Evolutionary conservation across 2,888 invertebrate species (phyloP).

Genomic region (Ophion ellenae): DNA sequence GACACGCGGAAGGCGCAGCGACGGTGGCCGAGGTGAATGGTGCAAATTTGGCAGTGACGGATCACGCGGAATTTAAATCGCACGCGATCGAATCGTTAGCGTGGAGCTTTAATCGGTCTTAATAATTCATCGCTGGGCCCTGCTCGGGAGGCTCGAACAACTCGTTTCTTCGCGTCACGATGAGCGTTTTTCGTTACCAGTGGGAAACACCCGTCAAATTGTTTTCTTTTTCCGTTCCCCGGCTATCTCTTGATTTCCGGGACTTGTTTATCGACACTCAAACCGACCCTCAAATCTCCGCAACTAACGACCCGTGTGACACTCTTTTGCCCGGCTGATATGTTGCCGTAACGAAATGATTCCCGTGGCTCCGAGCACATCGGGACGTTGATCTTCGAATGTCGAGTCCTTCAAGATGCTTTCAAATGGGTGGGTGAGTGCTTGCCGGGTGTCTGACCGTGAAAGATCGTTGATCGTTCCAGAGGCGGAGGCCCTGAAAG

Average conservation of each 20-base stretch:
- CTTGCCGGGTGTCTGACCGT: neutral
- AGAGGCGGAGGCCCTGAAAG: neutral
- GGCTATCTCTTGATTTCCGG: slow-evolving; percentile 50
- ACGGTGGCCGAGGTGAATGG: slow-evolving; percentile 38
- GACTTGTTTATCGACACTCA: slow-evolving; percentile 56
- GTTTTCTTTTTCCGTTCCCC: slow-evolving; percentile 18
- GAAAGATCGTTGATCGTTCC: slow-evolving; percentile 36
- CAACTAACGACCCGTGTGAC: slow-evolving; percentile 34
- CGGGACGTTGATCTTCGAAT: slow-evolving; percentile 7
- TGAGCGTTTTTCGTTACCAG: slow-evolving; percentile 19
- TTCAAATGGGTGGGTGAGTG: neutral
- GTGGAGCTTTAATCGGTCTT: slow-evolving; percentile 73
- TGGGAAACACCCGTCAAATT: slow-evolving; percentile 19
- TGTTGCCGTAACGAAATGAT: neutral
- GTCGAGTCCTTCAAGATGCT: neutral
- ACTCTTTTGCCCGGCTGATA: slow-evolving; percentile 7
- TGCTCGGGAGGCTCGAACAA: slow-evolving; percentile 16
- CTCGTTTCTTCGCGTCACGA: slow-evolving; percentile 26
- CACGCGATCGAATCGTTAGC: slow-evolving; percentile 80
- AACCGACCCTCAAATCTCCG: slow-evolving; percentile 51
- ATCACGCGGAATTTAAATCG: slow-evolving; percentile 76
- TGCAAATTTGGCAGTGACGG: slow-evolving; percentile 69
- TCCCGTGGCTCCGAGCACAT: slow-evolving; percentile 1
- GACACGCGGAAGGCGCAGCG: slow-evolving; percentile 8
- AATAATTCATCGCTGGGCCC: slow-evolving; percentile 75